Conservation (phyloP, 1,140 invertebrate species). For the Coelopa frigida region DNA sequence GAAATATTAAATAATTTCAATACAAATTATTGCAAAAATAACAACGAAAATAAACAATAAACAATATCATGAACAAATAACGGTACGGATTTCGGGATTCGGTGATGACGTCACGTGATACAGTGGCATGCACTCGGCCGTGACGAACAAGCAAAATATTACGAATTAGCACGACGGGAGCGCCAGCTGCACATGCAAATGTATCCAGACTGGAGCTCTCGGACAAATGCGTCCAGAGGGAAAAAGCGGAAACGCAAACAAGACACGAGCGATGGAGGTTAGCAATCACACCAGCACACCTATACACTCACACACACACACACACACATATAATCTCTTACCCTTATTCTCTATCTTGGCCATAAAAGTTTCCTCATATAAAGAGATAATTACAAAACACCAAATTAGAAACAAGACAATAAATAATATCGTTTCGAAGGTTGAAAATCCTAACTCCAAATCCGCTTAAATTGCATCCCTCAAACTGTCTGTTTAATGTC, state of each 20-base stretch:
- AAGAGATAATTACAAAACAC: conserved; percentile 3
- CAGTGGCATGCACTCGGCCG: conserved; percentile 98
- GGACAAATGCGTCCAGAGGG: conserved; percentile 93
- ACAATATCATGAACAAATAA: neutral
- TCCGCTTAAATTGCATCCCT: too few species aligned
- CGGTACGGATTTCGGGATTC: too few species aligned
- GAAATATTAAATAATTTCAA: neutral
- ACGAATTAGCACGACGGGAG: conserved; percentile 96
- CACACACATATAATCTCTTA: conserved; percentile 1
- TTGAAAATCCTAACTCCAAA: too few species aligned
- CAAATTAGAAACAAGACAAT: too few species aligned
- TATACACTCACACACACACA: neutral
- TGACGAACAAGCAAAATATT: conserved; percentile 99
- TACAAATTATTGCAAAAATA: neutral
- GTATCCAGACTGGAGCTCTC: conserved; percentile 98
- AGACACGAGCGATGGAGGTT: conserved; percentile 93
- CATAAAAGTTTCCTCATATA: conserved; percentile 4
- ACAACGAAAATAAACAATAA: too few species aligned
- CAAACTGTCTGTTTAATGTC: too few species aligned
- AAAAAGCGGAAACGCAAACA: conserved; percentile 99
- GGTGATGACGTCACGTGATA: conserved; percentile 4
- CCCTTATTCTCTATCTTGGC: neutral
- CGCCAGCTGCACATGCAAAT: conserved; percentile 97
- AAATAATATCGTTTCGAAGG: too few species aligned
- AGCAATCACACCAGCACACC: conserved; percentile 17